Percentiles rank a stretch among this genome's conserved stretches.
Conservation (phyloP, 2,888 invertebrate genomes). For the Deilephila porcellus region DNA sequence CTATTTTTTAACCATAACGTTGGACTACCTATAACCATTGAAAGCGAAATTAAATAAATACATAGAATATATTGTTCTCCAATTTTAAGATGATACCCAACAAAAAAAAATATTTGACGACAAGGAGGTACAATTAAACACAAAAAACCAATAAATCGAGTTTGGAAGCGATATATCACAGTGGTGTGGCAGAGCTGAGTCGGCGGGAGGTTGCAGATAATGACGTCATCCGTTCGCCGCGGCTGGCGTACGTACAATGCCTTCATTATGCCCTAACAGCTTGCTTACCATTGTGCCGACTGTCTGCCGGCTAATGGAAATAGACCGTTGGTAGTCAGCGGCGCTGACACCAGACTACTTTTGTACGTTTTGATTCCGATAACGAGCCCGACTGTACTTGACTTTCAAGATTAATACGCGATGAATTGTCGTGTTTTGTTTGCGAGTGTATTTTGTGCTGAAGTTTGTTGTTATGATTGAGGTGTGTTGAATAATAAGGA, state of each 20-base stretch:
- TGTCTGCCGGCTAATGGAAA: slow-evolving; percentile 52
- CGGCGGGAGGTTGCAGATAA: slow-evolving; percentile 69
- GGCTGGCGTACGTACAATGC: slow-evolving; percentile 65
- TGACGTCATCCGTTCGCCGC: slow-evolving; percentile 67
- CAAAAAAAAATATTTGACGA: slow-evolving; percentile 21
- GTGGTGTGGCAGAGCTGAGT: slow-evolving; percentile 61
- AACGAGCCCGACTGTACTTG: slow-evolving; percentile 16
- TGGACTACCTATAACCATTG: too few species aligned
- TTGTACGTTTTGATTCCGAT: slow-evolving; percentile 26
- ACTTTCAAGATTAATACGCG: slow-evolving; percentile 18
- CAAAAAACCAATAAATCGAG: slow-evolving; percentile 70
- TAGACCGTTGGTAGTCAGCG: slow-evolving; percentile 25
- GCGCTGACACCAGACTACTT: slow-evolving; percentile 19
- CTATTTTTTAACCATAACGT: too few species aligned
- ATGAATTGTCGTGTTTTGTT: slow-evolving; percentile 19
- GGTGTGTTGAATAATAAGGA: too few species aligned
- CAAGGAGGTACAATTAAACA: slow-evolving; percentile 51
- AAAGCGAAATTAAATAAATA: too few species aligned
- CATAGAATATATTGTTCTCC: background rate
- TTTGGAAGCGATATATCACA: slow-evolving; percentile 65
- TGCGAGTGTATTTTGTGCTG: background rate
- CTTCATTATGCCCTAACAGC: slow-evolving; percentile 76
- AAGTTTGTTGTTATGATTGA: too few species aligned
- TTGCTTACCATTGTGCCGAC: slow-evolving; percentile 73
- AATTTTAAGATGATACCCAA: background rate